phyloP scores from a whole-genome alignment of 30 jellyfish, hydroid and myxozoan species.

The Hydractinia symbiolongicarpus region DNA sequence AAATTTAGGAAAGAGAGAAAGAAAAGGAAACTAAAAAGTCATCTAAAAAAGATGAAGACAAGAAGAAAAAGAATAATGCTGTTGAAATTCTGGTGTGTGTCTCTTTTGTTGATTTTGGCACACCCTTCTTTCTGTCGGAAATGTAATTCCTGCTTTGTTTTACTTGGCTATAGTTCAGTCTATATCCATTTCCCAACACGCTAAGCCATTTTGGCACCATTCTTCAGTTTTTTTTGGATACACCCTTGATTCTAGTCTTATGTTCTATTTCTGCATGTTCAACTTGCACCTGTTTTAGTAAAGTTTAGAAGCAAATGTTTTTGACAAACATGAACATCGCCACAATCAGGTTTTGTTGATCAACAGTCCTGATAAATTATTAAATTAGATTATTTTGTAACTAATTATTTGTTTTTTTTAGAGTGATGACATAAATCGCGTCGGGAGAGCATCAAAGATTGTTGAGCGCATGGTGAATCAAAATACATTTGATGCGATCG shows the following conservation, averaged over 20 bases:
- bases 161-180: no score
- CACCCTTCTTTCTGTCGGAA: no score
- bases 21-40: conserved; percentile 83
- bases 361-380: neutral
- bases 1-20: conserved; percentile 64
- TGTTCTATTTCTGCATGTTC: neutral
- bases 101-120: neutral
- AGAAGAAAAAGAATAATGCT: conserved; percentile 48
- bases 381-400: no score
- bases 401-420: conserved; percentile 18
- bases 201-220: neutral
- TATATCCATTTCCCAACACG: neutral
- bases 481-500: conserved; percentile 88
- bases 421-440: conserved; percentile 90
- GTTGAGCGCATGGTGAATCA: conserved; percentile 97
- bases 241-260: neutral
- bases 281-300: neutral
- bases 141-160: no score
- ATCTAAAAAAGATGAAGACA: conserved; percentile 72
- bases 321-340: neutral
- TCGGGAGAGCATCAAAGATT: conserved; percentile 82
- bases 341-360: neutral
- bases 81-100: conserved; percentile 64
- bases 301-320: neutral
- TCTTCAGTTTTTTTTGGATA: neutral